These are phyloP conservation scores for Cotesia vestalis DNA, from an alignment of 1,140 invertebrate species.

Conservation along the genomic window DNA sequence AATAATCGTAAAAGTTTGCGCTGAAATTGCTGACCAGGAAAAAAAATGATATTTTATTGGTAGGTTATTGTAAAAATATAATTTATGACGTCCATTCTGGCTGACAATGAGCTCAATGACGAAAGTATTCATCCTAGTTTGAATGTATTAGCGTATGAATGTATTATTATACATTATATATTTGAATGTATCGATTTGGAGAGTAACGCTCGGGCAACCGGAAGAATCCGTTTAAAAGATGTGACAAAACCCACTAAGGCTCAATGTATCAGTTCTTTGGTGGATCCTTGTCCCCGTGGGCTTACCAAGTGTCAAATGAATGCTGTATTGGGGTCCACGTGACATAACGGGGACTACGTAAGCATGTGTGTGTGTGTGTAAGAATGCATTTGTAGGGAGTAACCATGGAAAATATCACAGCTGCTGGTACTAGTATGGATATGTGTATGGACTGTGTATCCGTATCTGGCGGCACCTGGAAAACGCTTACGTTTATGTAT, in stretches of 20 bases:
- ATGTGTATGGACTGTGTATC: no score
- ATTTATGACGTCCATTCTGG: slow-evolving; percentile 16
- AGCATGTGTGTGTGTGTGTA: slow-evolving; percentile 19
- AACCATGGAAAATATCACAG: slow-evolving; percentile 45
- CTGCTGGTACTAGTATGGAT: slow-evolving; percentile 43
- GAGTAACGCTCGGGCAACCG: slow-evolving; percentile 44
- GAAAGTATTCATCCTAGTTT: not conserved
- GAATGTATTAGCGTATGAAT: no score
- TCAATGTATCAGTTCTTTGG: slow-evolving; percentile 31
- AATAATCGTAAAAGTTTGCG: not conserved
- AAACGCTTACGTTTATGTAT: slow-evolving; percentile 45
- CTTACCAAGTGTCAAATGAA: slow-evolving; percentile 53
- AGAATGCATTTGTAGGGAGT: not conserved
- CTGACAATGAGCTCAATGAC: slow-evolving; percentile 24
- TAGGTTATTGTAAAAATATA: not conserved
- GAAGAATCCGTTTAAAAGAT: slow-evolving; percentile 54
- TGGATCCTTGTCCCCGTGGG: slow-evolving; percentile 43
- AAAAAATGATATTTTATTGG: not conserved
- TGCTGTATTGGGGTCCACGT: slow-evolving; percentile 41
- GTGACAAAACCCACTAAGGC: slow-evolving; percentile 9
- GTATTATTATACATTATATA: no score
- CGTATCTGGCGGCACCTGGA: slow-evolving; percentile 49
- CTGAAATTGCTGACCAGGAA: not conserved
- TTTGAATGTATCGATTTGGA: not conserved
- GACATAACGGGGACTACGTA: no score